Evolutionary conservation across 2,797 vertebrate genomes (phyloP).

Genomic region (Allobates femoralis): DNA sequence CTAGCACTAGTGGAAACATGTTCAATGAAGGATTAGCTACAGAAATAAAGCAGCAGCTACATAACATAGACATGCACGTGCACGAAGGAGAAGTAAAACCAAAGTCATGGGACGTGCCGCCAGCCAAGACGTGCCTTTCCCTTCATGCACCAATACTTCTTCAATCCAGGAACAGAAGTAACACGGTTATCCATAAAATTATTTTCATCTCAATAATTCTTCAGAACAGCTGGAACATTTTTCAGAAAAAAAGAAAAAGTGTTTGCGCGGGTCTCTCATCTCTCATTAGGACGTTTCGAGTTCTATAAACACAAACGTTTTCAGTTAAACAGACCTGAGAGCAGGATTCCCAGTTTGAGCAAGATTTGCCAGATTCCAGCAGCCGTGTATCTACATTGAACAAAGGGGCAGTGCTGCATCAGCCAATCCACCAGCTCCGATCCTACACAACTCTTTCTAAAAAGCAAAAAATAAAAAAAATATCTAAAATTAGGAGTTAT

Average conservation of each 20-base stretch:
- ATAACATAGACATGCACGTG: constrained; percentile 35
- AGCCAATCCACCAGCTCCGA: constrained; percentile 97
- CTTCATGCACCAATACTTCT: constrained; percentile 18
- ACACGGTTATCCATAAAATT: constrained; percentile 19
- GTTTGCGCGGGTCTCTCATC: constrained; percentile 10
- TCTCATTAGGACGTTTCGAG: background rate
- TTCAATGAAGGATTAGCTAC: constrained; percentile 2
- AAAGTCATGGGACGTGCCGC: background rate
- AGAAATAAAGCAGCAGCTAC: constrained; percentile 23
- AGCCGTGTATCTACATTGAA: constrained; percentile 89
- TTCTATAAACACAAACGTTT: background rate
- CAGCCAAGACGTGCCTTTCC: background rate
- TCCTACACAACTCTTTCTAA: constrained; percentile 91
- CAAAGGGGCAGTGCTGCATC: constrained; percentile 90
- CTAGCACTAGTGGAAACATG: constrained; percentile 16
- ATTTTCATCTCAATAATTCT: constrained; percentile 25
- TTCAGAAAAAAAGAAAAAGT: constrained; percentile 9
- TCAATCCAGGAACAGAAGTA: constrained; percentile 25
- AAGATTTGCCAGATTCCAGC: constrained; percentile 94
- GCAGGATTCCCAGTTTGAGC: constrained; percentile 92
- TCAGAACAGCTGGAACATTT: constrained; percentile 34
- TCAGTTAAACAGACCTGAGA: constrained; percentile 83
- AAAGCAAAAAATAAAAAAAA: constrained; percentile 66
- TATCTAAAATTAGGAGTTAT: background rate
- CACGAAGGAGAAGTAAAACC: background rate